These are phyloP conservation scores for Triops cancriformis DNA, from an alignment of 1,140 invertebrate genomes.

Conservation along the genomic window DNA sequence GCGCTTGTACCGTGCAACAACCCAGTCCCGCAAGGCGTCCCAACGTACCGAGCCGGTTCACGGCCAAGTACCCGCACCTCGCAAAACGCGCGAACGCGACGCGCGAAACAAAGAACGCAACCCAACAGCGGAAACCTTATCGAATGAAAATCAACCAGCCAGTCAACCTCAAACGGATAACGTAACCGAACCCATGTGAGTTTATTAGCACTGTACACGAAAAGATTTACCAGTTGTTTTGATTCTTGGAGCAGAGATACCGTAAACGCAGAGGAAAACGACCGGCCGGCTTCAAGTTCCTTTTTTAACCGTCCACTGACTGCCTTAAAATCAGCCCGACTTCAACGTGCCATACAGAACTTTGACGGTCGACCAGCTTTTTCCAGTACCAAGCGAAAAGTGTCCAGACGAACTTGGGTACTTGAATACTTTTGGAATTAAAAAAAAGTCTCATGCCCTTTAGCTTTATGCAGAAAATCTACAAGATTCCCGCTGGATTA, in stretches of 20 bases:
- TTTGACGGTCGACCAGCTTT: background rate
- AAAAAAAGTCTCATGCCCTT: background rate
- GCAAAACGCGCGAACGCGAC: conserved; percentile 17
- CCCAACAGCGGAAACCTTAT: background rate
- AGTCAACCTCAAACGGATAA: background rate
- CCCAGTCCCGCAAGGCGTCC: conserved; percentile 18
- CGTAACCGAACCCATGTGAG: background rate
- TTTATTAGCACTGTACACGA: background rate
- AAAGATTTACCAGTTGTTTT: background rate
- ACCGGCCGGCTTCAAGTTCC: background rate
- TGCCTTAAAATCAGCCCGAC: conserved; percentile 16
- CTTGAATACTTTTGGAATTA: background rate
- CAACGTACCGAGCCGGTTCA: background rate
- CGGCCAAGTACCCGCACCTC: background rate
- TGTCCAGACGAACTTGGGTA: background rate
- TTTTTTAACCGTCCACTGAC: conserved; percentile 10
- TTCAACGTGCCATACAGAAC: background rate
- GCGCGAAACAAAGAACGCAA: conserved; percentile 2
- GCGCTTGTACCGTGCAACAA: conserved; percentile 16
- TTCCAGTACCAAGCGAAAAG: background rate
- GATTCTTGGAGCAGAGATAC: background rate
- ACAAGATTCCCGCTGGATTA: conserved; percentile 40
- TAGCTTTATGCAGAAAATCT: conserved; percentile 15
- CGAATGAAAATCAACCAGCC: background rate
- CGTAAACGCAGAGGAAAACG: background rate